Percentiles rank a stretch among this genome's conserved stretches.
Conservation (phyloP, 2,113 vertebrate genomes). For the Numida meleagris region DNA sequence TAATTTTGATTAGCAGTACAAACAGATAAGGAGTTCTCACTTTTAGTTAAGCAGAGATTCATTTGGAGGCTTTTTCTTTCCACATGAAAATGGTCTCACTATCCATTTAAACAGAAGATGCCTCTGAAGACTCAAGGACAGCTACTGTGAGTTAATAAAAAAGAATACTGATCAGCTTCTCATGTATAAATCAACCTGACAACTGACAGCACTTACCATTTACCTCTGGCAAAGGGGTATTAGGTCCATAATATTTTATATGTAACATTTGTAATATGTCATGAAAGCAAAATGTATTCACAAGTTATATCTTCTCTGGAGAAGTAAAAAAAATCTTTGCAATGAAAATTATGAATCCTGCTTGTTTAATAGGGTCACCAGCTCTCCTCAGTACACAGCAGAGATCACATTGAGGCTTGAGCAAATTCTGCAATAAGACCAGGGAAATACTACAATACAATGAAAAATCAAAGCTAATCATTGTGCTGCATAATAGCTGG, state of each 20-base stretch:
- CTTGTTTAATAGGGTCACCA: not conserved
- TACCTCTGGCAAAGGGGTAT: not conserved
- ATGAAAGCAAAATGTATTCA: not conserved
- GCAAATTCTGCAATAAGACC: not conserved
- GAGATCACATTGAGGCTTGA: not conserved
- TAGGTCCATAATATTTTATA: not conserved
- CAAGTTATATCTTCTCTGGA: not conserved
- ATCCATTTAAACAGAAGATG: not conserved
- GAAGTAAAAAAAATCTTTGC: not conserved
- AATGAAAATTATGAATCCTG: rapidly evolving
- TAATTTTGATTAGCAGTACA: not conserved
- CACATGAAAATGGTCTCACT: not conserved
- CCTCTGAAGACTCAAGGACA: not conserved
- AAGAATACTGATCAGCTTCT: not conserved
- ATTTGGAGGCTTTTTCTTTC: not conserved
- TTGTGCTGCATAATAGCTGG: not conserved
- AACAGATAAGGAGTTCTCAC: not conserved
- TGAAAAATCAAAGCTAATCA: not conserved
- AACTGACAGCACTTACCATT: not conserved
- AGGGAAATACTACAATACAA: not conserved
- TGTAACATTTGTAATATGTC: not conserved
- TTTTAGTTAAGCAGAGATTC: not conserved
- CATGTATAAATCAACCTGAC: not conserved
- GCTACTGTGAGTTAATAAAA: not conserved
- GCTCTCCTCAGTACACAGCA: not conserved